phyloP scores from a whole-genome alignment of 1,140 invertebrate species.

The Elymnias hypermnestra region DNA sequence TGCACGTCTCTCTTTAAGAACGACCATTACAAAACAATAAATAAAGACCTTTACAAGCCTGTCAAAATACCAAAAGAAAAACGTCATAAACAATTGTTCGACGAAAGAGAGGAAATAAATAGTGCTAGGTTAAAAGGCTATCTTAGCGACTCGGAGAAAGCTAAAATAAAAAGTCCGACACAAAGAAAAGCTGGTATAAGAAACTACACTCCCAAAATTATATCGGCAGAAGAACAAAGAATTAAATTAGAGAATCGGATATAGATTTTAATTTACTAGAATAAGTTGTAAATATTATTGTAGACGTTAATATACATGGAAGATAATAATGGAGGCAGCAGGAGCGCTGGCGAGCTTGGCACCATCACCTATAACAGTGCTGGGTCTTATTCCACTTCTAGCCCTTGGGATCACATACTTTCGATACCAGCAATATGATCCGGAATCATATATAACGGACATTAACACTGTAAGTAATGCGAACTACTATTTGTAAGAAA shows the following conservation, averaged over 20 bases:
- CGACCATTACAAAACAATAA: slow-evolving; percentile 70
- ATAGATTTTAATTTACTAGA: slow-evolving; percentile 53
- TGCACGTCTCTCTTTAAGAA: slow-evolving; percentile 72
- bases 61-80: slow-evolving; percentile 75
- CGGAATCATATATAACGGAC: slow-evolving; percentile 86
- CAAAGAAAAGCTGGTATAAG: slow-evolving; percentile 77
- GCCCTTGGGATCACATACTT: slow-evolving; percentile 88
- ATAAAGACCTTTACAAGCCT: slow-evolving; percentile 72
- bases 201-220: slow-evolving; percentile 81
- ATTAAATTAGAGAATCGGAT: slow-evolving; percentile 67
- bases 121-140: slow-evolving; percentile 79
- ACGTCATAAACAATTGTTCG: slow-evolving; percentile 62
- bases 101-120: slow-evolving; percentile 75
- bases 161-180: slow-evolving; percentile 46
- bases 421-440: slow-evolving; percentile 87
- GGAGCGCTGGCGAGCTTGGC: slow-evolving; percentile 68
- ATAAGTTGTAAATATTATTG: slow-evolving; percentile 64
- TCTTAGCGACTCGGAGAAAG: slow-evolving; percentile 75
- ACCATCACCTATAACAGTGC: slow-evolving; percentile 74
- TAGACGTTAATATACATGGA: slow-evolving; percentile 58
- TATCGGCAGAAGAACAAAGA: slow-evolving; percentile 69
- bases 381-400: slow-evolving; percentile 86
- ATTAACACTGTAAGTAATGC: slow-evolving; percentile 79
- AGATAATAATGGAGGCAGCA: slow-evolving; percentile 61
- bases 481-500: too few species aligned